Conservation (phyloP, 2,113 vertebrate genomes). For the Psilopogon haemacephalus region DNA sequence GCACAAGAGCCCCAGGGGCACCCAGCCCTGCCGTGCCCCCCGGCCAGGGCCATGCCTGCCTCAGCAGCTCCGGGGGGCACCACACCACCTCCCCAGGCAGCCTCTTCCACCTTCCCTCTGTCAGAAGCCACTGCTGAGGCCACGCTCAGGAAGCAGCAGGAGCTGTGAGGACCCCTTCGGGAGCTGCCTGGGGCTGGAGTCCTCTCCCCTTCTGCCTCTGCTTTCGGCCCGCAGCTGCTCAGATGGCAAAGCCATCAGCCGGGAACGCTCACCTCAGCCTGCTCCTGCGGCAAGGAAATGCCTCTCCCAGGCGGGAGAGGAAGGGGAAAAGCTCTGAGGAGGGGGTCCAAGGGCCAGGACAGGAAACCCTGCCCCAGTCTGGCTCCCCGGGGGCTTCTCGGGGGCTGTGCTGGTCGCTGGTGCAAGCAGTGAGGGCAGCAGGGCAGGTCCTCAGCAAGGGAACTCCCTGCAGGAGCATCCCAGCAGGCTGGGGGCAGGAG, state of each 20-base stretch:
- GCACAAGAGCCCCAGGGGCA: too few species aligned
- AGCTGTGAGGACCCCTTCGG: background rate
- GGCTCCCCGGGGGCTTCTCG: background rate
- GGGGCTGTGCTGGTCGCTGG: background rate
- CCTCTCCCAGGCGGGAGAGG: background rate
- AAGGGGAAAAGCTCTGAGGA: background rate
- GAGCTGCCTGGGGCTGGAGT: accelerated
- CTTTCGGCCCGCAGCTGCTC: background rate
- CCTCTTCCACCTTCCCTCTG: too few species aligned
- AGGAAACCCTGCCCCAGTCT: background rate
- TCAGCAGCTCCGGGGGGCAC: too few species aligned
- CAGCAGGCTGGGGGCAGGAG: background rate
- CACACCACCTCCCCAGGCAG: too few species aligned
- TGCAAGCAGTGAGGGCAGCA: background rate
- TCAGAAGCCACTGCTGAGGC: background rate
- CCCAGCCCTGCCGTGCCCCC: too few species aligned
- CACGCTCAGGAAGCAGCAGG: background rate
- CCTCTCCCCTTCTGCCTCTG: background rate
- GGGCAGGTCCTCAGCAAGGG: background rate
- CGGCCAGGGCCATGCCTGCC: too few species aligned
- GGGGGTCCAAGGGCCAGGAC: background rate
- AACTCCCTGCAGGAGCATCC: background rate
- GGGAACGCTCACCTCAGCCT: background rate
- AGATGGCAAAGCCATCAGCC: background rate
- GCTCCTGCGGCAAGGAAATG: background rate